These are phyloP conservation scores for Lithophane leautieri DNA, from an alignment of 2,888 invertebrate species.

Conservation along the genomic window DNA sequence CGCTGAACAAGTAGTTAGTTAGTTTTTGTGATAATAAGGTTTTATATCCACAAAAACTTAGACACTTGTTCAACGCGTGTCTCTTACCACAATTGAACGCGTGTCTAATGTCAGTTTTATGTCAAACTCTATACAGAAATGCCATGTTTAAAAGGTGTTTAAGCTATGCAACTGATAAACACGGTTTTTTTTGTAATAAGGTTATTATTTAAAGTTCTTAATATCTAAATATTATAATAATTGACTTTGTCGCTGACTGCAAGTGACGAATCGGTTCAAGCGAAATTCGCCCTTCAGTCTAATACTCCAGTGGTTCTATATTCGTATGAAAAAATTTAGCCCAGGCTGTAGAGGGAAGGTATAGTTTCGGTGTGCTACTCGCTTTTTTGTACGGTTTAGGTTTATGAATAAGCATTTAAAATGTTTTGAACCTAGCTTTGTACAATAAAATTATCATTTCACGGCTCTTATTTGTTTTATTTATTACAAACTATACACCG, in stretches of 20 bases:
- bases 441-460: slow-evolving; percentile 47
- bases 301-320: neutral
- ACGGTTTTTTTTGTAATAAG: too few species aligned
- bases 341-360: neutral
- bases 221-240: neutral
- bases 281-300: slow-evolving; percentile 3
- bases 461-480: slow-evolving; percentile 41
- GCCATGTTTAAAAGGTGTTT: too few species aligned
- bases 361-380: slow-evolving; percentile 19
- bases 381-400: slow-evolving; percentile 24
- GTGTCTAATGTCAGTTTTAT: too few species aligned
- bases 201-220: too few species aligned
- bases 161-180: too few species aligned
- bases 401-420: slow-evolving; percentile 50
- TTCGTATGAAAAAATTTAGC: neutral
- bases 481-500: neutral
- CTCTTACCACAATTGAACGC: too few species aligned
- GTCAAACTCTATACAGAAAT: too few species aligned
- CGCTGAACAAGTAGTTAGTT: too few species aligned
- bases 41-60: too few species aligned
- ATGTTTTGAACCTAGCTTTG: slow-evolving; percentile 50
- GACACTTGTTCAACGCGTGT: too few species aligned
- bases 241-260: neutral
- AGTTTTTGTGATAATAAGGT: too few species aligned
- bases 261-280: neutral